A percentile compares a stretch with the other conserved stretches of the same genome.
These are phyloP conservation scores for Odontamblyopus rebecca DNA, from an alignment of 2,797 vertebrate species.

Conservation along the genomic window DNA sequence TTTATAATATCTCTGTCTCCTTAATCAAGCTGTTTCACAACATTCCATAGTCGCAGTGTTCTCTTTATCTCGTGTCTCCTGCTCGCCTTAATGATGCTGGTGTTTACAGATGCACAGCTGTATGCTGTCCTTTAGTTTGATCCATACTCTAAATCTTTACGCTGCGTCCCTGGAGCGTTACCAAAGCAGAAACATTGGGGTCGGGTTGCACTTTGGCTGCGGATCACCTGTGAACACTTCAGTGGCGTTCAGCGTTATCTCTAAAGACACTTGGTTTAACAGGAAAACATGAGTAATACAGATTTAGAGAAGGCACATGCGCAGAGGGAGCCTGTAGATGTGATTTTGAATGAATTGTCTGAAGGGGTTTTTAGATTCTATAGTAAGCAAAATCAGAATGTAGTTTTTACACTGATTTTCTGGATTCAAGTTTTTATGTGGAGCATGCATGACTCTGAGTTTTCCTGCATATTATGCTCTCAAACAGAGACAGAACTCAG, in stretches of 20 bases:
- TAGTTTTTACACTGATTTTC: too few species aligned
- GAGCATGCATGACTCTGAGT: too few species aligned
- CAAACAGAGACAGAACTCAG: too few species aligned
- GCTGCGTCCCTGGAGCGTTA: conserved; percentile 30
- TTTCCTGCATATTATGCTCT: too few species aligned
- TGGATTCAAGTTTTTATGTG: too few species aligned
- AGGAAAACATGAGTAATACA: too few species aligned
- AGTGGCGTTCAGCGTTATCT: conserved; percentile 20
- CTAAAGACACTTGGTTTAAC: conserved; percentile 22
- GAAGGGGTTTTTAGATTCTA: too few species aligned
- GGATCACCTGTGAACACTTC: conserved; percentile 17
- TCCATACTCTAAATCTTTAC: conserved; percentile 20
- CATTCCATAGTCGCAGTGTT: neutral
- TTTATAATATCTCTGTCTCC: neutral
- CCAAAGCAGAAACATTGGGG: conserved; percentile 37
- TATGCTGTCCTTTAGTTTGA: conserved; percentile 37
- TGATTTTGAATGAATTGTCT: too few species aligned
- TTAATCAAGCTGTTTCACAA: neutral
- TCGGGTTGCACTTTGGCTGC: conserved; percentile 19
- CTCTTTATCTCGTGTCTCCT: neutral
- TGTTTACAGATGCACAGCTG: conserved; percentile 55
- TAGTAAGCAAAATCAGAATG: too few species aligned
- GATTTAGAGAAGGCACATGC: too few species aligned
- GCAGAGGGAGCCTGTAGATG: too few species aligned
- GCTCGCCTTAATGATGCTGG: conserved; percentile 4